Conservation (phyloP, 1,140 invertebrate genomes). For the Drosophila auraria region DNA sequence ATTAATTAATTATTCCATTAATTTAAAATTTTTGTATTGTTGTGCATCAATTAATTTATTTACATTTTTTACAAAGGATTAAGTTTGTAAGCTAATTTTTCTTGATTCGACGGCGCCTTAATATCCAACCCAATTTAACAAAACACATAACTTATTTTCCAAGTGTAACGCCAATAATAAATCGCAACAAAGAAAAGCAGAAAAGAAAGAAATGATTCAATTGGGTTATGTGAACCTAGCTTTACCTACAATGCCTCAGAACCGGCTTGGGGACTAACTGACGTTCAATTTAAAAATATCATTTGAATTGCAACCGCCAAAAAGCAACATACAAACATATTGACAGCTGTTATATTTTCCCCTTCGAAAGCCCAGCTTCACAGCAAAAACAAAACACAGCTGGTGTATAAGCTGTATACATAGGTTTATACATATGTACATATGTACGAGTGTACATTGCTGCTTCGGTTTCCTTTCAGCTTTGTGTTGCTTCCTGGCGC, state of each 20-base stretch:
- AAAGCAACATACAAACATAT: conserved; percentile 23
- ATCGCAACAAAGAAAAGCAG: not conserved
- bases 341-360: conserved; percentile 33
- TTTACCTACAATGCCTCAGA: not conserved
- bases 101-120: too few species aligned
- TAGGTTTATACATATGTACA: not conserved
- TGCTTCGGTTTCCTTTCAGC: conserved; percentile 39
- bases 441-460: not conserved
- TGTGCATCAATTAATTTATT: too few species aligned
- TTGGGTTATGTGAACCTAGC: not conserved
- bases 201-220: not conserved
- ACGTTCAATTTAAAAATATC: conserved; percentile 27
- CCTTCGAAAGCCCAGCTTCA: conserved; percentile 47
- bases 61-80: too few species aligned
- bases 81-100: too few species aligned
- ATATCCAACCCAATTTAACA: too few species aligned
- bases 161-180: not conserved
- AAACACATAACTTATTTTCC: not conserved
- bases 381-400: conserved; percentile 44
- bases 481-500: conserved; percentile 46
- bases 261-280: conserved; percentile 3
- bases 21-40: too few species aligned
- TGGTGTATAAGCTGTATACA: conserved; percentile 5
- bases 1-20: too few species aligned
- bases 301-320: conserved; percentile 67